A percentile compares a stretch with the other conserved stretches of the same genome.
Evolutionary conservation across 2,888 invertebrate genomes (phyloP).

Genomic region (Pachydiplax longipennis): DNA sequence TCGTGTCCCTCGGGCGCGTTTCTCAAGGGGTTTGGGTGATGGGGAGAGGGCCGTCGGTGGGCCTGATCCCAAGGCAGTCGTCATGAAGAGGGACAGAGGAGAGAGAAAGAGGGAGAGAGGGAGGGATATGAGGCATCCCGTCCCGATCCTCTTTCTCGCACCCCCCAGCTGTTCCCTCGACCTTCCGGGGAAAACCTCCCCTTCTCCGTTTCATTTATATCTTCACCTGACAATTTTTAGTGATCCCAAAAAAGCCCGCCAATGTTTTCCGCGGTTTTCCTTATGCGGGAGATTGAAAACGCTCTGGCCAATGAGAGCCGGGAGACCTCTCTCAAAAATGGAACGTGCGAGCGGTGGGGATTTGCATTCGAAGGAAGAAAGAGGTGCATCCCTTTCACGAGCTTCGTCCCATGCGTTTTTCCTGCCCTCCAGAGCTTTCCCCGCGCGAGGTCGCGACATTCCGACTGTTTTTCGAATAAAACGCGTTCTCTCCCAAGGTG

Average conservation of each 20-base stretch:
- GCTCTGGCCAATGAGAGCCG: background rate
- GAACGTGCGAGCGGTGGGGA: background rate
- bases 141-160: background rate
- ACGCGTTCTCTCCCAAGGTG: background rate
- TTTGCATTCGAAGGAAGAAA: background rate
- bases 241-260: background rate
- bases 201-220: constrained; percentile 56
- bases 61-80: background rate
- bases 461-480: background rate
- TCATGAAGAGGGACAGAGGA: background rate
- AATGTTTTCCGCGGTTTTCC: background rate
- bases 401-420: background rate
- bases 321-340: background rate
- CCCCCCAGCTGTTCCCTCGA: background rate
- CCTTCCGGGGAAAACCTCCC: constrained; percentile 49
- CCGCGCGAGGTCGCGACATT: background rate
- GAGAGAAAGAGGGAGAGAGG: background rate
- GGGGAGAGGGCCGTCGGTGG: constrained; percentile 10
- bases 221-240: constrained; percentile 52
- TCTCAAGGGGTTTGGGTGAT: background rate
- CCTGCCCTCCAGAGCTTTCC: background rate
- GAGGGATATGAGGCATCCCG: background rate
- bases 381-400: background rate
- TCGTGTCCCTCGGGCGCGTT: constrained; percentile 37
- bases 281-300: background rate